These are phyloP conservation scores for Emmelina monodactyla DNA, from an alignment of 2,888 invertebrate genomes.

Conservation along the genomic window DNA sequence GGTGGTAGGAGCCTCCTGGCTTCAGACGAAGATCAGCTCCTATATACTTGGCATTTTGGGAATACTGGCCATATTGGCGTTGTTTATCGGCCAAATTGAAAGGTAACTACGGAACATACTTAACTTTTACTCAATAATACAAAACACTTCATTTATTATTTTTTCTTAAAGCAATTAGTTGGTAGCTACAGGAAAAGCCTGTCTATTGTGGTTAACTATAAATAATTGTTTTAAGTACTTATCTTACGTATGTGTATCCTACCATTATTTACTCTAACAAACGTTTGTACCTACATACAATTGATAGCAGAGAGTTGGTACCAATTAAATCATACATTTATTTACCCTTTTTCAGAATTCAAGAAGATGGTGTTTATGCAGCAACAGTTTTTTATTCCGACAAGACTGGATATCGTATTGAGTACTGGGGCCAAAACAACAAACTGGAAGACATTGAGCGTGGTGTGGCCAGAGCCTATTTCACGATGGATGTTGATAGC, in stretches of 20 bases:
- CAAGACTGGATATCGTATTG: slow-evolving; percentile 74
- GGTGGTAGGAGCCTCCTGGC: slow-evolving; percentile 81
- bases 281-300: no score
- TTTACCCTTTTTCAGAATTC: slow-evolving; percentile 65
- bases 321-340: no score
- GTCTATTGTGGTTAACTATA: no score
- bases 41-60: slow-evolving; percentile 74
- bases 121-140: neutral
- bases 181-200: no score
- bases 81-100: slow-evolving; percentile 75
- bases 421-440: slow-evolving; percentile 82
- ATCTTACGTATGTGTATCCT: no score
- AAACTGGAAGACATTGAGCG: slow-evolving; percentile 69
- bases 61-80: slow-evolving; percentile 71
- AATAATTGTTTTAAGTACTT: no score
- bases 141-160: neutral
- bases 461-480: slow-evolving; percentile 79
- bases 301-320: no score
- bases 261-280: no score
- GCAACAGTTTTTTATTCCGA: slow-evolving; percentile 76
- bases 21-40: slow-evolving; percentile 77
- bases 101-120: no score
- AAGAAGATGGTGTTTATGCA: slow-evolving; percentile 76
- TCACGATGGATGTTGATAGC: slow-evolving; percentile 74
- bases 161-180: no score